Conservation (phyloP, 2,888 invertebrate species). For the Clanis bilineata region DNA sequence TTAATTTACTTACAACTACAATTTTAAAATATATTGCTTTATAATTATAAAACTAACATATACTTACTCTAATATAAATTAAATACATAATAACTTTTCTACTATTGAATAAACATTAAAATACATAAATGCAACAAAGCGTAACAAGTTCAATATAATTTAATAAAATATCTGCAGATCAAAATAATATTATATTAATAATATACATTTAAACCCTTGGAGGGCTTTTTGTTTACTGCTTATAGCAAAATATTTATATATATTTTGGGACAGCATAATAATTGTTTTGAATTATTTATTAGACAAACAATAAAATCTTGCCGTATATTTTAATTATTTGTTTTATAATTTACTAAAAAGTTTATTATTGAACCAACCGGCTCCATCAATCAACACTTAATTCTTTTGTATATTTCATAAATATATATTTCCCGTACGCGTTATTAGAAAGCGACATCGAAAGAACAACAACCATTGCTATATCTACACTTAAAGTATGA, state of each 20-base stretch:
- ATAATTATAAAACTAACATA: background rate
- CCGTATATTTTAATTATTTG: no score
- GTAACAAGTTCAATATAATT: background rate
- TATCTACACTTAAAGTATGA: conserved; percentile 60
- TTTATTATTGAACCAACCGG: background rate
- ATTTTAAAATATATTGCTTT: background rate
- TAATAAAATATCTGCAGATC: background rate
- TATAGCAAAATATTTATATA: background rate
- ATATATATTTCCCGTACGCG: conserved; percentile 22
- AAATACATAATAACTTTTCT: background rate
- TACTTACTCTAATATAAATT: background rate
- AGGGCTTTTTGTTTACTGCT: background rate
- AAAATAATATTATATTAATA: background rate
- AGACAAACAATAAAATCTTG: background rate
- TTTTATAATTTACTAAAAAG: no score
- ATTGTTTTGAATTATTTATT: background rate
- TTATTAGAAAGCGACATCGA: conserved; percentile 57
- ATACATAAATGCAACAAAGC: background rate
- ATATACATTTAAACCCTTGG: background rate
- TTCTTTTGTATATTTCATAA: background rate
- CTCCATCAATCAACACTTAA: background rate
- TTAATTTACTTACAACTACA: background rate
- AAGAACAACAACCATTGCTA: conserved; percentile 76
- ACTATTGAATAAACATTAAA: background rate
- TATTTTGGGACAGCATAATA: background rate